Percentiles rank a stretch among this genome's conserved stretches.
Conservation (phyloP, 2,888 invertebrate genomes). For the Piscicola geometra region DNA sequence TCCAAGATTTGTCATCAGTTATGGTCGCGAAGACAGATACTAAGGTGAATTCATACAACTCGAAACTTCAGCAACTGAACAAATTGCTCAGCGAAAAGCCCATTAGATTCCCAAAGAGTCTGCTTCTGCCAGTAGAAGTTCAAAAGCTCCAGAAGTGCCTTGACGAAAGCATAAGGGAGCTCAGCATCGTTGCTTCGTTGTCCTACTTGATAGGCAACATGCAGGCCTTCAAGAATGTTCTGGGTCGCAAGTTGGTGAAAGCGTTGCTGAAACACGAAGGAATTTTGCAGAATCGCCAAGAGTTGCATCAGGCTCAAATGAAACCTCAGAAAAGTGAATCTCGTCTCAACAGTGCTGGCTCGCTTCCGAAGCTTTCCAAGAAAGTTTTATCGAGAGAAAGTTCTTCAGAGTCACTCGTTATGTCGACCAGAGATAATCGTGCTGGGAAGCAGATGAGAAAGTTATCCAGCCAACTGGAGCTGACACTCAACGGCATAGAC, state of each 20-base stretch:
- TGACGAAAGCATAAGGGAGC: background rate
- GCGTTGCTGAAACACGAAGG: background rate
- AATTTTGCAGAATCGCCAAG: background rate
- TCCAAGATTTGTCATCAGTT: too few species aligned
- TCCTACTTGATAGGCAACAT: background rate
- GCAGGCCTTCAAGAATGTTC: background rate
- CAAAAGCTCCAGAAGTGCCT: background rate
- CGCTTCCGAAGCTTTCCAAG: background rate
- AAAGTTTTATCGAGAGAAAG: background rate
- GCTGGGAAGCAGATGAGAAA: background rate
- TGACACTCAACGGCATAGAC: background rate
- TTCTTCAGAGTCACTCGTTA: background rate
- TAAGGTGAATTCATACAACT: too few species aligned
- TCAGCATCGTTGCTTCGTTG: background rate
- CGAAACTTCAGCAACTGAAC: background rate
- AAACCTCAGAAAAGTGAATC: background rate
- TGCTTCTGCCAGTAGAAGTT: background rate
- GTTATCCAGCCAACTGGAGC: background rate
- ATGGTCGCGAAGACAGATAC: too few species aligned
- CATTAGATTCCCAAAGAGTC: background rate
- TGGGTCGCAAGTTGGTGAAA: slow-evolving; percentile 8
- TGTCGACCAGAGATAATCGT: background rate
- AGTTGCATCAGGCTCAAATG: background rate
- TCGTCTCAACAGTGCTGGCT: background rate
- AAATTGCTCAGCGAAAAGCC: background rate